Evolutionary conservation across 2,797 vertebrate species (phyloP).

Genomic region (Coccyzus lansbergi): DNA sequence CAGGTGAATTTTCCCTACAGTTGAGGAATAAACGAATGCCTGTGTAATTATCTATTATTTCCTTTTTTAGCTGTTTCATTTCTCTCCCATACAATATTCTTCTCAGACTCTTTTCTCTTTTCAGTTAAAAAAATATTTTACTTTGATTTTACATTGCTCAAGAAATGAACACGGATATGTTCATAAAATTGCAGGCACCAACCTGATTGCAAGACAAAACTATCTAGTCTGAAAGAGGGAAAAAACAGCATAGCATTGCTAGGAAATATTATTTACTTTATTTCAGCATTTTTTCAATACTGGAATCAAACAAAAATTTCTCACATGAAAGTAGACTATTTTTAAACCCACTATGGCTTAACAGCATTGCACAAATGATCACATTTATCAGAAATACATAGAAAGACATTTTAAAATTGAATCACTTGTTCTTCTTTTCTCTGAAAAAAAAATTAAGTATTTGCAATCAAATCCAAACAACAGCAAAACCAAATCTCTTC

Average conservation of each 20-base stretch:
- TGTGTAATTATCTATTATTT: not conserved
- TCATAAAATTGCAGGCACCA: not conserved
- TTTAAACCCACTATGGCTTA: not conserved
- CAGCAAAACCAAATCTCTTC: not conserved
- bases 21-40: not conserved
- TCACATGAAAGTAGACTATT: not conserved
- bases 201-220: not conserved
- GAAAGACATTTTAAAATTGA: not conserved
- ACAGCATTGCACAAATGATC: not conserved
- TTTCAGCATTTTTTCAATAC: not conserved
- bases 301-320: not conserved
- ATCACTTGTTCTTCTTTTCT: not conserved
- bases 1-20: not conserved
- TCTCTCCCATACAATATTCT: not conserved
- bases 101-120: not conserved
- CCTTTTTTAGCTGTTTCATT: not conserved
- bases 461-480: not conserved
- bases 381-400: not conserved
- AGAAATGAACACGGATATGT: not conserved
- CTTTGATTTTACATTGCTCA: not conserved
- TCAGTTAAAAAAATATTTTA: not conserved
- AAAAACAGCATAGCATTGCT: not conserved
- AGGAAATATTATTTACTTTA: not conserved
- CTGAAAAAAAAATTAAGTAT: not conserved
- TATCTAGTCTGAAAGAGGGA: not conserved